A percentile compares a stretch with the other conserved stretches of the same genome.
Evolutionary conservation across 2,113 vertebrate species (phyloP).

Genomic region (Ginglymostoma cirratum): DNA sequence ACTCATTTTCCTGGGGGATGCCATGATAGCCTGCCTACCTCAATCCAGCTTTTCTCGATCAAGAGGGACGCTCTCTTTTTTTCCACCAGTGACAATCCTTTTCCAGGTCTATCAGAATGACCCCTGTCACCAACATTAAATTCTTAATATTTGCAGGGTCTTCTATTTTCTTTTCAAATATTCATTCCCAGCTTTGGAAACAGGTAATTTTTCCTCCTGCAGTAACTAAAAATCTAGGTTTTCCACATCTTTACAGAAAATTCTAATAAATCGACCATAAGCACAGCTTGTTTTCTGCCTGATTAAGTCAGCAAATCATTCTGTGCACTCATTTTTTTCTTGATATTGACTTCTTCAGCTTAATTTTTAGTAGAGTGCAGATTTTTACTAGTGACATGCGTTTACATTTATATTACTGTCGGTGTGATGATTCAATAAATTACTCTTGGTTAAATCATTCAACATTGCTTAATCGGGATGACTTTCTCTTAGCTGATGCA

Average conservation of each 20-base stretch:
- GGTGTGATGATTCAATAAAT: neutral
- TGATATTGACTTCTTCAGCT: neutral
- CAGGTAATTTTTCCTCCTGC: neutral
- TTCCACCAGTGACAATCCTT: neutral
- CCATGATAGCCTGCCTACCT: neutral
- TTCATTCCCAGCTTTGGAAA: neutral
- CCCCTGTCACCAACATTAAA: too few relatives aligned
- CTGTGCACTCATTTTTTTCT: neutral
- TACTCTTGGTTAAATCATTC: neutral
- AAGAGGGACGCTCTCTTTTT: neutral
- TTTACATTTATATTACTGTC: constrained; percentile 31
- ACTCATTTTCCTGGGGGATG: neutral
- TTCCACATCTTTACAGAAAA: neutral
- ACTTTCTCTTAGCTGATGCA: neutral
- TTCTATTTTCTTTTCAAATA: neutral
- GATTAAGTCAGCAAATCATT: neutral
- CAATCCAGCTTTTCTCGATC: neutral
- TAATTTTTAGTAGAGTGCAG: constrained; percentile 2
- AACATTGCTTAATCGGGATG: neutral
- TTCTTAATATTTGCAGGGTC: neutral
- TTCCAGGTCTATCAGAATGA: neutral
- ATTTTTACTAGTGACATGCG: neutral
- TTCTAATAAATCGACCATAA: neutral
- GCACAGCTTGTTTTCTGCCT: neutral
- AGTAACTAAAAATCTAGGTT: neutral